Evolutionary conservation across 2,888 invertebrate species (phyloP).

Genomic region (Sycophila texana): DNA sequence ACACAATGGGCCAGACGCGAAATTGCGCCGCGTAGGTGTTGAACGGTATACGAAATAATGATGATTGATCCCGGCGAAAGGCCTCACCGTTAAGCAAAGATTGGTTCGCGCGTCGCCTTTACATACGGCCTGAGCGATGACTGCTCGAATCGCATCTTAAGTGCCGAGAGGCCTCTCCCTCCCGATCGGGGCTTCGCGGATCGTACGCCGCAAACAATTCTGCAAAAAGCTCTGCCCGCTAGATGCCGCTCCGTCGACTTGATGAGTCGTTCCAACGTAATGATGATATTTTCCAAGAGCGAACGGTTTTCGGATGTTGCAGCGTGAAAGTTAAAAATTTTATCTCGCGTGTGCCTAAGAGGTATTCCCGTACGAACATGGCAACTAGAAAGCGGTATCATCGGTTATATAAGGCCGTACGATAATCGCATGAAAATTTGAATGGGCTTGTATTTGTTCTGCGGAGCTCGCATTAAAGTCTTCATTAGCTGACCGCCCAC

Average conservation of each 20-base stretch:
- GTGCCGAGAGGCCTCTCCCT: conserved; percentile 25
- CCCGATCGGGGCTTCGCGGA: background rate
- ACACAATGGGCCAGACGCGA: background rate
- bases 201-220: background rate
- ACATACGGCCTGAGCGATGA: conserved; percentile 34
- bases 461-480: too few relatives aligned
- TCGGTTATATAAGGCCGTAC: too few relatives aligned
- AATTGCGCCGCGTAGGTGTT: conserved; percentile 63
- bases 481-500: too few relatives aligned
- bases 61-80: conserved; percentile 67
- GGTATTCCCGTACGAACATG: too few relatives aligned
- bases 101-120: conserved; percentile 61
- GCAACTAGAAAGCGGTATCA: too few relatives aligned
- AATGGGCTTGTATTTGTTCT: too few relatives aligned
- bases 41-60: conserved; percentile 65
- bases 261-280: conserved; percentile 16
- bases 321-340: too few relatives aligned
- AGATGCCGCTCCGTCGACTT: conserved; percentile 1
- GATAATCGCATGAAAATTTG: too few relatives aligned
- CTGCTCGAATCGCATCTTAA: conserved; percentile 37
- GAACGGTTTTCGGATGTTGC: background rate
- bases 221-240: conserved; percentile 19
- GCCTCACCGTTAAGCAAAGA: conserved; percentile 66
- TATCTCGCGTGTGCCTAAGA: too few relatives aligned
- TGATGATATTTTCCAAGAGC: background rate